A percentile compares a stretch with the other conserved stretches of the same genome.
Conservation (phyloP, 2,113 vertebrate genomes). For the Tiliqua scincoides region DNA sequence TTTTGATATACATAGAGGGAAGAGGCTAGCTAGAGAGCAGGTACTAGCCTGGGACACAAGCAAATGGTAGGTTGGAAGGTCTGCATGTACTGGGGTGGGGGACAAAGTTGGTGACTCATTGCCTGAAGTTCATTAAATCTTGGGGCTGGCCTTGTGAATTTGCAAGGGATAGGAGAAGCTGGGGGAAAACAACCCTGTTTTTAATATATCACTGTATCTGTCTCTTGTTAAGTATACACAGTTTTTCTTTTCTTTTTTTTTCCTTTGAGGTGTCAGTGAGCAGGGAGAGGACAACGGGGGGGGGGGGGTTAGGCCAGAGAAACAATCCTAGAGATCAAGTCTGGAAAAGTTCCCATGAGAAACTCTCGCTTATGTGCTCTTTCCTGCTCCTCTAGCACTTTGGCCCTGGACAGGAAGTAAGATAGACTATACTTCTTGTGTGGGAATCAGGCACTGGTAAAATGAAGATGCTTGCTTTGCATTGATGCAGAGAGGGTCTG, state of each 20-base stretch:
- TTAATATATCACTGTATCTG: neutral
- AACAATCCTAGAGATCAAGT: conserved; percentile 4
- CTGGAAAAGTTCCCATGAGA: conserved; percentile 34
- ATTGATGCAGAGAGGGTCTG: neutral
- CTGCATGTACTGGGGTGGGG: neutral
- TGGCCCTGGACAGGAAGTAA: conserved; percentile 22
- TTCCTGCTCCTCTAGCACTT: conserved; percentile 23
- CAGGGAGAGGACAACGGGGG: neutral
- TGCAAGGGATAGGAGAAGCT: neutral
- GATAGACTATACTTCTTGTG: conserved; percentile 11
- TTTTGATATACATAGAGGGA: too few relatives aligned
- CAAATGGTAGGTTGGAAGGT: too few relatives aligned
- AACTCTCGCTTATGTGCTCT: neutral
- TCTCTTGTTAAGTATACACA: neutral
- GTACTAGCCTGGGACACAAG: neutral
- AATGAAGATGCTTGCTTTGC: neutral
- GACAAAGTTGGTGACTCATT: neutral
- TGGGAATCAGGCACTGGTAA: conserved; percentile 2
- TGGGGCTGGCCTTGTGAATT: neutral
- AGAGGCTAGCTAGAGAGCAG: too few relatives aligned
- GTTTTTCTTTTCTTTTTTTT: neutral
- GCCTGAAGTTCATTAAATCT: neutral
- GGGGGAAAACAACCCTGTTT: neutral
- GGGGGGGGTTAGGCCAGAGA: neutral
- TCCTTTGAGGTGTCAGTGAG: neutral